Percentiles rank a stretch among this genome's conserved stretches.
These are phyloP conservation scores for Hyphantria cunea DNA, from an alignment of 1,140 invertebrate genomes.

Conservation along the genomic window DNA sequence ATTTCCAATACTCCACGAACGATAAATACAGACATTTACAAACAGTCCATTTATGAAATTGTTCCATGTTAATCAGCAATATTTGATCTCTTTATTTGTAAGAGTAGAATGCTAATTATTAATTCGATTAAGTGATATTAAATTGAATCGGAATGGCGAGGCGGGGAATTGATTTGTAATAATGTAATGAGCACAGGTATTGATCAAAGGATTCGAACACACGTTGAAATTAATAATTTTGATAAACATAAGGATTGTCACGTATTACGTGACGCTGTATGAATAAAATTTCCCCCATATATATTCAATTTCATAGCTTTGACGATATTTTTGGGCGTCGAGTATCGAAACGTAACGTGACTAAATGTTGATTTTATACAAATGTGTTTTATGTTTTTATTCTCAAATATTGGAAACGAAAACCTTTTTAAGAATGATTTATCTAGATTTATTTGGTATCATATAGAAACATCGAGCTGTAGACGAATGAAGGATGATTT, in stretches of 20 bases:
- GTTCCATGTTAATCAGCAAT: constrained; percentile 42
- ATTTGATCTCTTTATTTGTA: constrained; percentile 27
- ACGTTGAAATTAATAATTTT: not conserved
- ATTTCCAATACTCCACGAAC: too few relatives aligned
- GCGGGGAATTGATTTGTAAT: not conserved
- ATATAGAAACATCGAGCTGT: too few relatives aligned
- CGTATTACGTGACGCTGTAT: constrained; percentile 1
- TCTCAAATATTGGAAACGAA: not conserved
- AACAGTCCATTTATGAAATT: constrained; percentile 46
- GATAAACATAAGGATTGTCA: not conserved
- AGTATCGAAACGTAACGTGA: not conserved
- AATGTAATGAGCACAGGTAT: not conserved
- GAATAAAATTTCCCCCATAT: too few relatives aligned
- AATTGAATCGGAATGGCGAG: constrained; percentile 17
- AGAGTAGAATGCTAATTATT: constrained; percentile 47
- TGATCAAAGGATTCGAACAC: not conserved
- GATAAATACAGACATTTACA: constrained; percentile 20
- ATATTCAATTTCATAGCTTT: constrained; percentile 11
- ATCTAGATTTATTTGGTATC: too few relatives aligned
- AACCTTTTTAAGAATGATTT: not conserved
- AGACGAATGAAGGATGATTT: too few relatives aligned
- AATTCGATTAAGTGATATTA: constrained; percentile 50
- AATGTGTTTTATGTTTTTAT: not conserved
- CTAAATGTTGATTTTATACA: constrained; percentile 6
- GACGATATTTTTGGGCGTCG: constrained; percentile 10